Evolutionary conservation across 2,888 invertebrate species (phyloP).

Genomic region (Nomada ferruginata): DNA sequence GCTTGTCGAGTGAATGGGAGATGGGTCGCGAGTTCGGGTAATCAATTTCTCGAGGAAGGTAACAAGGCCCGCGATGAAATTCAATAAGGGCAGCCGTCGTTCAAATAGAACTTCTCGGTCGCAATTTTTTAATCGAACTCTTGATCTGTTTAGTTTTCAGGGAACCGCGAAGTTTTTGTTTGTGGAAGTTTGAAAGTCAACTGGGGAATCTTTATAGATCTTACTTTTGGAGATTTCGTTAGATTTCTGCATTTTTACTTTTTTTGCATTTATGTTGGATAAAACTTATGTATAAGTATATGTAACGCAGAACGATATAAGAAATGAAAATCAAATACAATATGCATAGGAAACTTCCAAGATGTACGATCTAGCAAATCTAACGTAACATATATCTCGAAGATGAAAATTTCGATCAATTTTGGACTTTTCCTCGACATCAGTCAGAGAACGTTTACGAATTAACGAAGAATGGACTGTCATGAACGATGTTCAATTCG

Average conservation of each 20-base stretch:
- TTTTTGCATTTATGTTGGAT: too few relatives aligned
- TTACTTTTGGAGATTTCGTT: too few relatives aligned
- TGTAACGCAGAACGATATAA: too few relatives aligned
- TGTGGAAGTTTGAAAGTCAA: not conserved
- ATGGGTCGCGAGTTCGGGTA: conserved; percentile 39
- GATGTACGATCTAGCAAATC: too few relatives aligned
- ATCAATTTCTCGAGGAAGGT: conserved; percentile 46
- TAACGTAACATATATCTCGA: not conserved
- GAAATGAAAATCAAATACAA: too few relatives aligned
- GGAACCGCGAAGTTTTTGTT: not conserved
- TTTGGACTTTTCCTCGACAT: not conserved
- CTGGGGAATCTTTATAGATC: not conserved
- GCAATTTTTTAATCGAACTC: conserved; percentile 6
- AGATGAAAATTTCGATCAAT: not conserved
- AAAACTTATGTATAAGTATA: too few relatives aligned
- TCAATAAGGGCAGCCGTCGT: conserved; percentile 22
- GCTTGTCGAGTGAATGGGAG: conserved; percentile 48
- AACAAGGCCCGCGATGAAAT: conserved; percentile 17
- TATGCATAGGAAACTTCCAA: too few relatives aligned
- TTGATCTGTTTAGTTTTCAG: not conserved
- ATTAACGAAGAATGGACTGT: too few relatives aligned
- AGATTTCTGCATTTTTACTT: too few relatives aligned
- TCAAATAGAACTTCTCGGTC: not conserved
- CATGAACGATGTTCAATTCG: too few relatives aligned
- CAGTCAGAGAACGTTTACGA: too few relatives aligned